Evolutionary conservation across 2,888 invertebrate species (phyloP).

Genomic region (Lacanobia wlatinum): DNA sequence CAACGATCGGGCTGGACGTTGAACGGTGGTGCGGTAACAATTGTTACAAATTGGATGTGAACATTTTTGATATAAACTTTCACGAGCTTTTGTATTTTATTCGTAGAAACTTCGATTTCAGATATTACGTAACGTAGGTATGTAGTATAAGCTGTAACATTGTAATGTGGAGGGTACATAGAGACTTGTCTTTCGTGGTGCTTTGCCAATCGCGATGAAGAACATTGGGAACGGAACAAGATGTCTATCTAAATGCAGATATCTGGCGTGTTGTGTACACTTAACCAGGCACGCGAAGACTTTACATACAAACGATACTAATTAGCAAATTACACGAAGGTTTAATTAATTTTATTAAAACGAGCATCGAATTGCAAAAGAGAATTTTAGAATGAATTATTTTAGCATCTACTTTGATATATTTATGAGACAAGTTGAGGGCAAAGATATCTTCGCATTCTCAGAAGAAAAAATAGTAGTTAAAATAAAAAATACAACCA

Average conservation of each 20-base stretch:
- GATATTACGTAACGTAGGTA: conserved; percentile 21
- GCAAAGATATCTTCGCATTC: not conserved
- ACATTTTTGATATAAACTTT: conserved; percentile 74
- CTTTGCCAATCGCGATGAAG: conserved; percentile 67
- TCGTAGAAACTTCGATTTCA: conserved; percentile 33
- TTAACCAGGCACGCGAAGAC: conserved; percentile 52
- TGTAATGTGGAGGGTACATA: conserved; percentile 32
- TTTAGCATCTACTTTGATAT: not conserved
- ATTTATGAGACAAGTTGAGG: not conserved
- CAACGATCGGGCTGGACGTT: conserved; percentile 71
- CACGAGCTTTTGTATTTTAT: conserved; percentile 69
- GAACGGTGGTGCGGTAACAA: conserved; percentile 78
- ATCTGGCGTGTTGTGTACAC: conserved; percentile 69
- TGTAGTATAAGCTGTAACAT: conserved; percentile 11
- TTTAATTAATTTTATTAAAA: conserved; percentile 53
- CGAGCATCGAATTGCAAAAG: not conserved
- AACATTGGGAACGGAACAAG: conserved; percentile 70
- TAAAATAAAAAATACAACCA: conserved; percentile 23
- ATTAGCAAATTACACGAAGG: conserved; percentile 52
- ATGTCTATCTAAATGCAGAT: conserved; percentile 74
- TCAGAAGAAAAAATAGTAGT: not conserved
- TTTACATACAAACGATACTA: conserved; percentile 60
- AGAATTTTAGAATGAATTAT: not conserved
- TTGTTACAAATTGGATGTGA: conserved; percentile 83
- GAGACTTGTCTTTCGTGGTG: conserved; percentile 56